Evolutionary conservation across 1,140 invertebrate genomes (phyloP), one percentile per base, ranked within the genome.

Genomic region (Eciton burchellii): DNA sequence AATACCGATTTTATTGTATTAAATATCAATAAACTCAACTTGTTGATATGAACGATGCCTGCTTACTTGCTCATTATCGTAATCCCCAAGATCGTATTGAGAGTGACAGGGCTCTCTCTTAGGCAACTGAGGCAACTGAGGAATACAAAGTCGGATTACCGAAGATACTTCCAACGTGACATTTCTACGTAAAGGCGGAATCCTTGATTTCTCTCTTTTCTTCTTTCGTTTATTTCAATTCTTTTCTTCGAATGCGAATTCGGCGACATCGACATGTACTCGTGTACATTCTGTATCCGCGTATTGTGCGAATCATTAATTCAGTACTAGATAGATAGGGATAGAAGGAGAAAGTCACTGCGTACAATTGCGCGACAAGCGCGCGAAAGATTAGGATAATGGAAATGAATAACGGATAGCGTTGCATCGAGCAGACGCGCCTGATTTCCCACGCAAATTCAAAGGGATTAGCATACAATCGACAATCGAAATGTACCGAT

Each of bases 391-490:
- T 14, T 68, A 68, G 63, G 41, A 68, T 35, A 54, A n/a, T n/a
- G n/a, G n/a, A 47, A 66, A 70, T 14, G 21, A 56, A 0, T 35
- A 21, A 26, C n/a, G 21, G 60, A 66, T 41, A 45, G 11, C 24
- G 12, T 49, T 2, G 0, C 16, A n/a, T 45, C 26, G 49, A 56
- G 45, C 52, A 29, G 1, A 63, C n/a, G 19, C 19, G 12, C 24
- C 24, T 56, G 70, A 70, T 56, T 65, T 77, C 35, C 24, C 54
- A 12, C 45, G 43, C 3, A 45, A 57, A 21, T 29, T 21, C 5
- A 26, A 66, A 21, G 49, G 19, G 29, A 79, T 79, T 70, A 56
- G 49, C 74, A 79, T 79, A 79, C 74, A 70, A 79, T 79, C 35
- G 74, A 45, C 70, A 14, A 57, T 79, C 63, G 16, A 79, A 56